Conservation (phyloP, 2,113 vertebrate species). For the Rhinopomastus cyanomelas region DNA sequence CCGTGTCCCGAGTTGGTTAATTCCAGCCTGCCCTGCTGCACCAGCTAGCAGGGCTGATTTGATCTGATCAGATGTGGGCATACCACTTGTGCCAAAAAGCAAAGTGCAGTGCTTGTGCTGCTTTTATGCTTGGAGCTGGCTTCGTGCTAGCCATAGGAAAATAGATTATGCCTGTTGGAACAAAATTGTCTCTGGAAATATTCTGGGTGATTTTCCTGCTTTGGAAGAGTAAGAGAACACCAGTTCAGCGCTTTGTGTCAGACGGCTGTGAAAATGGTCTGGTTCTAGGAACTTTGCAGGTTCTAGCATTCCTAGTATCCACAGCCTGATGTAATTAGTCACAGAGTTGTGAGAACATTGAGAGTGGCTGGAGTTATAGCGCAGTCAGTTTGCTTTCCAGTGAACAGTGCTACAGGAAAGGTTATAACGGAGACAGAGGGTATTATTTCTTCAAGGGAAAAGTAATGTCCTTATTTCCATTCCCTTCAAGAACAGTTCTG, state of each 20-base stretch:
- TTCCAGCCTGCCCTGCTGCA: conserved; percentile 26
- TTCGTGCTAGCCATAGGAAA: conserved; percentile 31
- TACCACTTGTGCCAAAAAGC: conserved; percentile 55
- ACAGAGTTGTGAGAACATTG: not conserved
- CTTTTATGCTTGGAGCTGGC: conserved; percentile 50
- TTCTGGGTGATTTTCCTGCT: conserved; percentile 17
- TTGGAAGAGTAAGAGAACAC: conserved; percentile 9
- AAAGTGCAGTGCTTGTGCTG: conserved; percentile 58
- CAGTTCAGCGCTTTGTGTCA: not conserved
- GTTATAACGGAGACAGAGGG: not conserved
- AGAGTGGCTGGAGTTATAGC: not conserved
- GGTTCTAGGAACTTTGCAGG: not conserved
- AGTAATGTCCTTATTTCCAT: not conserved
- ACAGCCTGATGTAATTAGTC: not conserved
- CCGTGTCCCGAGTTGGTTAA: conserved; percentile 17
- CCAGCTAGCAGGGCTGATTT: conserved; percentile 63
- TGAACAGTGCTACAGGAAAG: not conserved
- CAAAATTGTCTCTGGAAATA: conserved; percentile 17
- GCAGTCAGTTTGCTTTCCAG: not conserved
- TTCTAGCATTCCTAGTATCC: not conserved
- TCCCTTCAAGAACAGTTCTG: not conserved
- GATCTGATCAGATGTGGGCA: conserved; percentile 61
- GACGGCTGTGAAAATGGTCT: not conserved
- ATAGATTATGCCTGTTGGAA: conserved; percentile 31
- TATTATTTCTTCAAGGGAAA: not conserved